Evolutionary conservation across 2,797 vertebrate species (phyloP).

Genomic region (Scleropages formosus): DNA sequence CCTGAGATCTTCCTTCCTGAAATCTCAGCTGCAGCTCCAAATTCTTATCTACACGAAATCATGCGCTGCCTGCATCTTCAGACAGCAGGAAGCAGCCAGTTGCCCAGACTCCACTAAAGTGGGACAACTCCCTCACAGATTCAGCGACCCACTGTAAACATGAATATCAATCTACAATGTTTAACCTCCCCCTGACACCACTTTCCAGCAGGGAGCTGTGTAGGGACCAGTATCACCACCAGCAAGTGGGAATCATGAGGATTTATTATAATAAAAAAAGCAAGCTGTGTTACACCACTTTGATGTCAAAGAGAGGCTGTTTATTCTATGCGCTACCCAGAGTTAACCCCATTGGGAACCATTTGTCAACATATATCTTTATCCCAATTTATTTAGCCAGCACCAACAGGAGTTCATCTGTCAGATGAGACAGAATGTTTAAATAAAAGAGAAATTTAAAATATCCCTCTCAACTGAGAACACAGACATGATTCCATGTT

Average conservation of each 20-base stretch:
- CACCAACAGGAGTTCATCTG: background rate
- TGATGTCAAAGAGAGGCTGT: constrained; percentile 3
- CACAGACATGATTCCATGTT: background rate
- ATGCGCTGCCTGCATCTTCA: too few relatives aligned
- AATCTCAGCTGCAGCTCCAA: too few relatives aligned
- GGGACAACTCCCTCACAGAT: too few relatives aligned
- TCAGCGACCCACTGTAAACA: too few relatives aligned
- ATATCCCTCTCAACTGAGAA: constrained; percentile 1
- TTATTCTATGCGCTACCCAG: background rate
- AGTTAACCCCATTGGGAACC: background rate
- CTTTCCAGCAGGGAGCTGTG: background rate
- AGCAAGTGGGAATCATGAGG: background rate
- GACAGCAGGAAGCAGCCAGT: too few relatives aligned
- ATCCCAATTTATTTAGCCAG: constrained; percentile 5
- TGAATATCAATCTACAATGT: too few relatives aligned
- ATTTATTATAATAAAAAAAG: background rate
- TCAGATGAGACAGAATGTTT: constrained; percentile 20
- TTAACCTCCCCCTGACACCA: too few relatives aligned
- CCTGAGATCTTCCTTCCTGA: too few relatives aligned
- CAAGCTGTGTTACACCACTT: background rate
- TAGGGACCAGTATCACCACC: background rate
- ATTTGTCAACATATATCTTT: constrained; percentile 20
- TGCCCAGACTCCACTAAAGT: too few relatives aligned
- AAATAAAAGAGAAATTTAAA: constrained; percentile 29
- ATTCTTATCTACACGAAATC: too few relatives aligned